Evolutionary conservation across 2,888 invertebrate species (phyloP), one percentile per base, ranked within the genome.

Genomic region (Eupithecia insigniata): DNA sequence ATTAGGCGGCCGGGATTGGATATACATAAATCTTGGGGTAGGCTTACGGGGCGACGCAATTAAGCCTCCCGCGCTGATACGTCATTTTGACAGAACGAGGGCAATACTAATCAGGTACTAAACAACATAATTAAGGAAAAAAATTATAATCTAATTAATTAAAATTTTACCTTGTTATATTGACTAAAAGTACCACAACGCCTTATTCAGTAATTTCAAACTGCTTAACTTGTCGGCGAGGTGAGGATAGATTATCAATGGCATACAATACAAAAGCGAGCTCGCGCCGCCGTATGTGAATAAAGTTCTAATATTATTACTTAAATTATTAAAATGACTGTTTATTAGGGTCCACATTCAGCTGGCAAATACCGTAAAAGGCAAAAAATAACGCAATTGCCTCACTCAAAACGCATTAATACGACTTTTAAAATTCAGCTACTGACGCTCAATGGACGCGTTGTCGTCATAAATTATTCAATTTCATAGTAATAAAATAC

Each of bases 401-500:
- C 18, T 67, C 69, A 74, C 69, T 69, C 69, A 71, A 71, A 74
- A 67, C 69, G 51, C 66, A 69, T 67, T 74, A 92, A 92, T 92
- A 90, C 85, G 87, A 89, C 88, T 92, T 92, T 93, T 93, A 91
- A 93, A 93, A 93, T 93, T 93, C 93, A 90, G 90, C 89, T 83
- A 85, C 85, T 83, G 87, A 85, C 86, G 89, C 87, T 90, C 92
- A 92, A 91, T 90, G 92, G 90, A 87, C 87, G 87, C 85, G 87
- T 87, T 88, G 89, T 76, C 88, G 90, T 89, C 90, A 92, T 94
- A 93, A 94, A 94, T 93, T 88, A 94, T 94, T 94, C 93, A 94
- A 94, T 93, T 93, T 92, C 90, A 92, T 93, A 92, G 93, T 93
- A 93, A 94, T 94, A 93, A 94, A 94, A 94, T 92, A 93, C 91